Conservation (phyloP, 2,888 invertebrate species). For the Aphidius colemani region DNA sequence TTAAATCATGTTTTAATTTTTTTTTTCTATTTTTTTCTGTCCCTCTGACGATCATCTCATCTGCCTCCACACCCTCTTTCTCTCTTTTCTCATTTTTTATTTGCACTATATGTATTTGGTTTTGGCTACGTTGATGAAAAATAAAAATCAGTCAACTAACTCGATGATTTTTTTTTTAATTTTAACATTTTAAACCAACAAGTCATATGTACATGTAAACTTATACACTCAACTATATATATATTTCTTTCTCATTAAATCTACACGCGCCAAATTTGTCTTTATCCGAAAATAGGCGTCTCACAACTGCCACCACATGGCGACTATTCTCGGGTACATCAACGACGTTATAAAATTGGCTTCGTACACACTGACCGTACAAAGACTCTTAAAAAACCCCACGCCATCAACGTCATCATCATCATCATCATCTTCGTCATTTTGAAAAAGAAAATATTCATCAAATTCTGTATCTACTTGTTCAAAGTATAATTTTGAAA, state of each 20-base stretch:
- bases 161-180: no score
- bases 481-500: no score
- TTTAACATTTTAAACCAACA: no score
- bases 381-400: no score
- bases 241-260: constrained; percentile 7
- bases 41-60: constrained; percentile 3
- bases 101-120: constrained; percentile 4
- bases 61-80: constrained; percentile 24
- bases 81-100: constrained; percentile 1
- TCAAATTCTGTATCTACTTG: no score
- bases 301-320: constrained; percentile 57
- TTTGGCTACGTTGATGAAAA: no score
- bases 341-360: constrained; percentile 27
- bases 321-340: constrained; percentile 55
- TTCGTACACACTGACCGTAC: no score
- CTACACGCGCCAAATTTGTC: constrained; percentile 76
- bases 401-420: no score
- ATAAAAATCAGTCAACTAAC: no score
- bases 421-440: no score
- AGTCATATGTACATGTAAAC: constrained; percentile 49
- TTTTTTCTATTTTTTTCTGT: background rate
- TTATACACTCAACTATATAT: constrained; percentile 49
- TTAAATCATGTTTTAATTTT: constrained; percentile 4
- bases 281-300: constrained; percentile 72
- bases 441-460: no score